Percentiles rank a stretch among this genome's conserved stretches.
These are phyloP conservation scores for Babylonia areolata DNA, from an alignment of 1,140 invertebrate genomes.

Conservation along the genomic window DNA sequence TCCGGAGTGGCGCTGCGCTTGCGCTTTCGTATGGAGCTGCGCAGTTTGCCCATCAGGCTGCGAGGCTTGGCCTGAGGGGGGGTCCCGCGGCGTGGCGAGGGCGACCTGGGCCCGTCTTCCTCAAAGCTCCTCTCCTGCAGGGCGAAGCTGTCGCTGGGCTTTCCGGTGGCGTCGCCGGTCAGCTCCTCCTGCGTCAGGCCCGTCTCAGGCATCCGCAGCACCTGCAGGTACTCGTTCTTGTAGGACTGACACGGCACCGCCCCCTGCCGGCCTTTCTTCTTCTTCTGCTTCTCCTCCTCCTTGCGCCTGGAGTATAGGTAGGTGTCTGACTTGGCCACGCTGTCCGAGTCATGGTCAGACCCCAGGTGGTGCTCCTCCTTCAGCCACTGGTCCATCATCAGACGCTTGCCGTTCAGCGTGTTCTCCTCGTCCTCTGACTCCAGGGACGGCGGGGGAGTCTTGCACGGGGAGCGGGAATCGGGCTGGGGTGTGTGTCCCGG, in stretches of 20 bases:
- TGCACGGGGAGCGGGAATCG: not conserved
- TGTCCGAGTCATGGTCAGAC: not conserved
- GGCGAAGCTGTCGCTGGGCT: not conserved
- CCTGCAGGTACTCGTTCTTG: constrained; percentile 21
- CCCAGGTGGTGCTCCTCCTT: constrained; percentile 2
- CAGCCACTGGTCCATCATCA: constrained; percentile 32
- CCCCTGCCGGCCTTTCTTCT: not conserved
- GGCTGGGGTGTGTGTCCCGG: constrained; percentile 32
- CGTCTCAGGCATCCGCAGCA: constrained; percentile 6
- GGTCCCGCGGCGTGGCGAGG: not conserved
- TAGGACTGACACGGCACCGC: no score
- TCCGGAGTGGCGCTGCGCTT: constrained; percentile 17
- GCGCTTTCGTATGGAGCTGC: constrained; percentile 8
- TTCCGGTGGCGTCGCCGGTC: not conserved
- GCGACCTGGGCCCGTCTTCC: not conserved
- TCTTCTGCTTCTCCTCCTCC: not conserved
- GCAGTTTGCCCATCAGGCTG: constrained; percentile 12
- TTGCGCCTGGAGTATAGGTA: constrained; percentile 8
- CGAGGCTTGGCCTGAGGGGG: constrained; percentile 23
- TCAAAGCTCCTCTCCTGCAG: not conserved
- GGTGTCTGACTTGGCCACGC: constrained; percentile 33
- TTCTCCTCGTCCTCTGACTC: not conserved
- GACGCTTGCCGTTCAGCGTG: constrained; percentile 26
- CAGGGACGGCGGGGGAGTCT: not conserved
- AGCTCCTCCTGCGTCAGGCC: not conserved